phyloP scores from a whole-genome alignment of 2,797 vertebrate genomes.

The Diglossa cyanea region DNA sequence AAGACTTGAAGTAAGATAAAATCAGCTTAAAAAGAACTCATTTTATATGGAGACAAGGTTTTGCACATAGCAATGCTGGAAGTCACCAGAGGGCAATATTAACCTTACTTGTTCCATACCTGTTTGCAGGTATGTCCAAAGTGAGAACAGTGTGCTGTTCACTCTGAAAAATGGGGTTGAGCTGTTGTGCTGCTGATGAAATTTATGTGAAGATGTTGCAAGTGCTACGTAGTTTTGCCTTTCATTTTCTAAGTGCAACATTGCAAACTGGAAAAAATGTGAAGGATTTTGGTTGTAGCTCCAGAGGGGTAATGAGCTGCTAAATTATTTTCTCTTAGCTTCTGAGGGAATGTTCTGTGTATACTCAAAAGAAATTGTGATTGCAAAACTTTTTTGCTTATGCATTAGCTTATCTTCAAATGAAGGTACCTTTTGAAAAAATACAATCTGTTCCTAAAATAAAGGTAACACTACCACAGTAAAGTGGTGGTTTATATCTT shows the following conservation, averaged over 20 bases:
- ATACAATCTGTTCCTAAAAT: not conserved
- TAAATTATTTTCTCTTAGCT: not conserved
- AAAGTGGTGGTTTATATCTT: not conserved
- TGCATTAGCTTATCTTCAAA: not conserved
- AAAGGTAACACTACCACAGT: not conserved
- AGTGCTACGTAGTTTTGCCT: not conserved
- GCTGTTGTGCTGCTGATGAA: not conserved
- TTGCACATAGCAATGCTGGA: not conserved
- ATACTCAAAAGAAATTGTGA: not conserved
- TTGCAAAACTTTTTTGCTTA: not conserved
- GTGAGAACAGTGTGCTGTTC: not conserved
- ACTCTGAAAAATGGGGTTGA: not conserved
- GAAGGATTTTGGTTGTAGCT: not conserved
- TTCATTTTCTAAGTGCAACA: not conserved
- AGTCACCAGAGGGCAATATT: not conserved
- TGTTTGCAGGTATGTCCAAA: not conserved
- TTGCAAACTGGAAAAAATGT: not conserved
- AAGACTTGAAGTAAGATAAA: not conserved
- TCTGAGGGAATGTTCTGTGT: not conserved
- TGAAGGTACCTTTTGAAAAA: not conserved
- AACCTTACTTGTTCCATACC: not conserved
- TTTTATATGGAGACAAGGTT: not conserved
- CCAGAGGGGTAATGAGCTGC: not conserved
- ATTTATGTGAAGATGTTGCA: not conserved
- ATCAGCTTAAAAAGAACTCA: not conserved